A percentile compares a stretch with the other conserved stretches of the same genome.
Conservation (phyloP, 2,888 invertebrate species). For the Eurytoma californica region DNA sequence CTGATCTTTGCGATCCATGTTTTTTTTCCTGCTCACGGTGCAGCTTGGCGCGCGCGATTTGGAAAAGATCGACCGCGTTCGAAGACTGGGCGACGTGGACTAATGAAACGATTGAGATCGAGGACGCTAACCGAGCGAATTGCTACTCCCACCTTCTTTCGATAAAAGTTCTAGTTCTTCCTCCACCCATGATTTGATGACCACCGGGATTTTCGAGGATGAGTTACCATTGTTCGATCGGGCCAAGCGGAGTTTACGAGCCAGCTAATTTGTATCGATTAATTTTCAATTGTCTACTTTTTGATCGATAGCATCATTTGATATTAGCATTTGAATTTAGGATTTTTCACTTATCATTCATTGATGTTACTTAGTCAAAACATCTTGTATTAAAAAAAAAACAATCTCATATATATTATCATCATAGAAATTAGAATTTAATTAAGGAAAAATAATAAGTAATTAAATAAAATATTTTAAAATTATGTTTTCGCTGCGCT, state of each 20-base stretch:
- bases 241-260: background rate
- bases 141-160: conserved; percentile 33
- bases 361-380: too few relatives aligned
- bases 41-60: background rate
- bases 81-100: conserved; percentile 11
- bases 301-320: background rate
- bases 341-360: too few relatives aligned
- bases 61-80: background rate
- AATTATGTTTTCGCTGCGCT: too few relatives aligned
- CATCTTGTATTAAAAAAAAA: too few relatives aligned
- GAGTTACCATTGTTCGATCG: background rate
- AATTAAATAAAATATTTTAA: too few relatives aligned
- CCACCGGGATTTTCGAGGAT: background rate
- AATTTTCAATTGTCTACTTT: conserved; percentile 23
- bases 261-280: background rate
- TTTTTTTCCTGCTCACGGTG: background rate
- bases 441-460: too few relatives aligned
- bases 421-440: too few relatives aligned
- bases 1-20: conserved; percentile 55
- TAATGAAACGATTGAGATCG: conserved; percentile 14
- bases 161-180: conserved; percentile 30
- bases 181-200: conserved; percentile 20
- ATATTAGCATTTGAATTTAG: background rate
- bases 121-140: background rate
- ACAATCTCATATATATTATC: too few relatives aligned